phyloP scores from a whole-genome alignment of 2,797 vertebrate genomes.

The Xyrichtys novacula region DNA sequence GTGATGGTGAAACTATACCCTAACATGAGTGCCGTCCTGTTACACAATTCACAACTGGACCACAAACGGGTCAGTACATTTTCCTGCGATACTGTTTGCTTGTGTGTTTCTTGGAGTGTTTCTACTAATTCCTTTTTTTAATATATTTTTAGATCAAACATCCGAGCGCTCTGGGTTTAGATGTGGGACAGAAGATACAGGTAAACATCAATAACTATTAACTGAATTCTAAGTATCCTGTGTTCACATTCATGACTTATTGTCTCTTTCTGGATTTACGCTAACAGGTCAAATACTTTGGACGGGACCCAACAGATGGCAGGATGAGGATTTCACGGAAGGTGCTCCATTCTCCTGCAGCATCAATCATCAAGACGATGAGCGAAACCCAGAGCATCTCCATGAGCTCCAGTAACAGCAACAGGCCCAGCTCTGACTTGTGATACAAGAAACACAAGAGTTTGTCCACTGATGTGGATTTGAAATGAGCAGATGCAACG shows the following conservation, averaged over 20 bases:
- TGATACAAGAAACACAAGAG: conserved; percentile 39
- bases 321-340: conserved; percentile 98
- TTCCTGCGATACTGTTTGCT: background rate
- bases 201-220: conserved; percentile 69
- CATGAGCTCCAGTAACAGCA: conserved; percentile 75
- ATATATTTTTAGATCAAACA: conserved; percentile 90
- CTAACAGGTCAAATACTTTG: conserved; percentile 96
- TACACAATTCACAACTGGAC: conserved; percentile 98
- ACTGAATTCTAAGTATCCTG: background rate
- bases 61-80: conserved; percentile 90
- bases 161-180: conserved; percentile 94
- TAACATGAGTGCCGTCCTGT: conserved; percentile 96
- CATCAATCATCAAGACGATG: conserved; percentile 87
- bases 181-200: conserved; percentile 98
- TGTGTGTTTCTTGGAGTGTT: background rate
- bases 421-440: conserved; percentile 35
- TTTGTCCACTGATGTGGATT: conserved; percentile 16
- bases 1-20: conserved; percentile 98
- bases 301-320: conserved; percentile 96
- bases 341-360: conserved; percentile 92
- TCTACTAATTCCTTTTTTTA: background rate
- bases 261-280: conserved; percentile 25
- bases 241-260: conserved; percentile 8
- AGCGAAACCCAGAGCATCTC: conserved; percentile 92
- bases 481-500: background rate